Evolutionary conservation across 2,797 vertebrate species (phyloP), one percentile per base, ranked within the genome.

Genomic region (Octomys mimax): DNA sequence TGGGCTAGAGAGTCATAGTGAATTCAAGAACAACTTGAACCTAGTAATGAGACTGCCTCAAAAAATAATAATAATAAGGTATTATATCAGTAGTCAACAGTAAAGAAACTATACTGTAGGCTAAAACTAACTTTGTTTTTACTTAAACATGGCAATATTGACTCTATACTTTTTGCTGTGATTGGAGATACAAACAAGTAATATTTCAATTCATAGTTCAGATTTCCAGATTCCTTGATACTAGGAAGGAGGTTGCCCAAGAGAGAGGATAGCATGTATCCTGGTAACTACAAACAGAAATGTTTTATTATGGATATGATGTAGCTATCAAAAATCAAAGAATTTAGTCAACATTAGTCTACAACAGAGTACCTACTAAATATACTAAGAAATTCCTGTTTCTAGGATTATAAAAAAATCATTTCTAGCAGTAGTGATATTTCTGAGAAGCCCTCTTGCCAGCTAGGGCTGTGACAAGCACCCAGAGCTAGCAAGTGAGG

Each of bases 311-410:
- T 70, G 64, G 13, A 61, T 68, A 28, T 70, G 42, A 28, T 11
- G 68, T 68, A 66, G 49, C 33, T 83, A 75, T 78, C 36, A 89
- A 79, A 89, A 57, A 57, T 46, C 18, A 11, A 5, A 12, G 68
- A 82, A 93, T 79, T 75, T 52, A 42, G 70, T 68, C 91, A 84
- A 57, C n/a, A 66, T 62, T 24, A 87, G 57, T 84, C 64, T 62
- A 13, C 64, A 79, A 31, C 5, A 33, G 68, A 73, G 46, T 73
- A 89, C 52, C 46, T 52, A 89, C 16, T 42, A 39, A 79, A 46
- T 83, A 61, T 68, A 73, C 42, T 68, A 71, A 90, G 52, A 84
- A 93, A 64, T 52, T 75, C 36, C 33, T 19, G 9, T 71, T 92
- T 87, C 42, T 90, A 81, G 77, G 86, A 84, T 19, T 52, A 16